Evolutionary conservation across 2,113 vertebrate genomes (phyloP).

Genomic region (Ivindomyrus marchei): DNA sequence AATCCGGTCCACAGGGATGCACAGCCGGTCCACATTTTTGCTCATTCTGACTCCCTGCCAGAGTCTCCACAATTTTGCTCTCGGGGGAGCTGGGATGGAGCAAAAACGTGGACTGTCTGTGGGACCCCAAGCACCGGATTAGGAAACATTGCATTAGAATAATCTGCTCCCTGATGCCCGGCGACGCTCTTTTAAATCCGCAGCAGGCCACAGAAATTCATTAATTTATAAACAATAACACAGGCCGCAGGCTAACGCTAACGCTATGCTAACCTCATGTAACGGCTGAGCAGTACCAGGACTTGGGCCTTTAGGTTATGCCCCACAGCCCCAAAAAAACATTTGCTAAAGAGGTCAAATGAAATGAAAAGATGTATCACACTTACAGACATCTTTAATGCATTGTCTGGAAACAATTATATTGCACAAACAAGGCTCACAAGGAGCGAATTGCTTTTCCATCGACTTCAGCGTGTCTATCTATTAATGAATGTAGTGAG

Average conservation of each 20-base stretch:
- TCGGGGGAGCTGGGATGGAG: not conserved
- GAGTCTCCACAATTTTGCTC: not conserved
- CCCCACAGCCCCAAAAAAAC: not conserved
- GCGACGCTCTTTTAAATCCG: not conserved
- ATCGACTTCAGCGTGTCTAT: not conserved
- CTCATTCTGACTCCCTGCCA: not conserved
- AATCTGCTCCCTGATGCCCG: not conserved
- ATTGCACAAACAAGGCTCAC: not conserved
- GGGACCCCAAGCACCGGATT: not conserved
- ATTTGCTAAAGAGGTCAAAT: not conserved
- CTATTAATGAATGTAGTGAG: not conserved
- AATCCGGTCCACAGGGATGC: not conserved
- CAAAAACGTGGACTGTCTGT: not conserved
- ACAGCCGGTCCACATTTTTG: not conserved
- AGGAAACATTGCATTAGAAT: not conserved
- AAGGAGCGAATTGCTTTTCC: not conserved
- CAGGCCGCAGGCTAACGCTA: not conserved
- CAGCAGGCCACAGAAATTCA: not conserved
- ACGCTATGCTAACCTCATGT: not conserved
- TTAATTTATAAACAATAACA: not conserved
- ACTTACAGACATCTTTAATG: not conserved
- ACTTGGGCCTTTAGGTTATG: not conserved
- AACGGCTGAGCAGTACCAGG: not conserved
- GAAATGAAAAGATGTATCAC: not conserved
- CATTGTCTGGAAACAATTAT: not conserved